These are phyloP conservation scores for Calcarius lapponicus DNA, from an alignment of 2,797 vertebrate genomes.

Conservation along the genomic window DNA sequence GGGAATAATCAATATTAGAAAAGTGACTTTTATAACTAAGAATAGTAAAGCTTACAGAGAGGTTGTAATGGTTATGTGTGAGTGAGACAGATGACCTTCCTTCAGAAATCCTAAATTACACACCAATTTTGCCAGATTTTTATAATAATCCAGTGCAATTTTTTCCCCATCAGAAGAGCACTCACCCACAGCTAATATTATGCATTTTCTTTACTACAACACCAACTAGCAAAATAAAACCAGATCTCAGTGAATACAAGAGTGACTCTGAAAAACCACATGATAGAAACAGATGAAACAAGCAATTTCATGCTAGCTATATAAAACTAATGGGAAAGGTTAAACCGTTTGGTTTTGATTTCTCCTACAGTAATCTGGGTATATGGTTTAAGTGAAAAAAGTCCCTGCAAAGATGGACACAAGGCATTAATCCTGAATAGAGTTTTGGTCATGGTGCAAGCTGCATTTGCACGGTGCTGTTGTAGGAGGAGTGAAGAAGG, in stretches of 20 bases:
- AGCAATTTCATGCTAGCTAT: not conserved
- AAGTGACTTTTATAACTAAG: not conserved
- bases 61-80: not conserved
- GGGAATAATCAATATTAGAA: not conserved
- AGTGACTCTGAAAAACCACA: not conserved
- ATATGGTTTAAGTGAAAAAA: not conserved
- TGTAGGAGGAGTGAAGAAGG: not conserved
- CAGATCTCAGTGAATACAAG: not conserved
- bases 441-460: not conserved
- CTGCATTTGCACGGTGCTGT: accelerated
- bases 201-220: not conserved
- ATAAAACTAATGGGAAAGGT: not conserved
- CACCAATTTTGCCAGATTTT: not conserved
- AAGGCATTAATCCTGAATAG: not conserved
- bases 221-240: not conserved
- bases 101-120: not conserved
- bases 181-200: not conserved
- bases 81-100: not conserved
- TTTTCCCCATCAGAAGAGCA: not conserved
- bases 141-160: not conserved
- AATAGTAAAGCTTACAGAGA: not conserved
- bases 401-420: not conserved
- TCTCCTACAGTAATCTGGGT: not conserved
- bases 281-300: not conserved
- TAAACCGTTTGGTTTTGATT: not conserved